Base-by-base conservation (phyloP, 2,888 invertebrate species). In the Saturnia japonica region DNA sequence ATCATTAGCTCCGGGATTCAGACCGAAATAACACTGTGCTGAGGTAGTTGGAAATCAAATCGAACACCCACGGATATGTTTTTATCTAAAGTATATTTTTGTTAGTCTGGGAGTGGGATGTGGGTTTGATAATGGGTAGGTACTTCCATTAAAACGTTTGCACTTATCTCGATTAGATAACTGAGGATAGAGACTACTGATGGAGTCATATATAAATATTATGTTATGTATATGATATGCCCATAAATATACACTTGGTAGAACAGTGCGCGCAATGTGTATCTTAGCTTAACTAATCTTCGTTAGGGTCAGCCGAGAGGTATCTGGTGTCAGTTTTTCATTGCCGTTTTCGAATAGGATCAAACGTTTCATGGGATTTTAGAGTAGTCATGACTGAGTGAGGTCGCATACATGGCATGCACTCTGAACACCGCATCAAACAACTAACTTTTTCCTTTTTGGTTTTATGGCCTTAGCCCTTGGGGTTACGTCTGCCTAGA, bases 91-190 rank as follows among this genome's bases (percentile, higher is more conserved):
- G 57, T 28, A 60, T 60, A 60, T 60, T 60, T 28, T 22, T 60
- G 25, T 54, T 54, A 54, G 14, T 2, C 57, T 14, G 28, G 14
- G 57, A 60, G 28, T 60, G 57, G 57, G 57, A 60, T 28, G n/a
- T n/a, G n/a, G 57, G 25, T 60, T 2, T 54, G 22, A 22, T 34
- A 22, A 11, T 11, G 28, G 8, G 57, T 14, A 34, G 34, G 25
- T 60, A 60, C 28, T 60, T 14, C 25, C 57, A 60, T 28, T 64
- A 64, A 64, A 64, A 64, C 64, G 40, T 64, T 64, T 8, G 64
- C 64, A 64, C 64, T 64, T 64, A n/a, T 64, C 64, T 8, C n/a
- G 40, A 19, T 34, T 25, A 34, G 64, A 64, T 64, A 64, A 40
- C 40, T n/a, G 0, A n/a, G 40, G 40, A 64, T 64, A 9, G 8